A percentile compares a stretch with the other conserved stretches of the same genome.
phyloP scores from a whole-genome alignment of 2,797 vertebrate species.

The Pelobates cultripes region DNA sequence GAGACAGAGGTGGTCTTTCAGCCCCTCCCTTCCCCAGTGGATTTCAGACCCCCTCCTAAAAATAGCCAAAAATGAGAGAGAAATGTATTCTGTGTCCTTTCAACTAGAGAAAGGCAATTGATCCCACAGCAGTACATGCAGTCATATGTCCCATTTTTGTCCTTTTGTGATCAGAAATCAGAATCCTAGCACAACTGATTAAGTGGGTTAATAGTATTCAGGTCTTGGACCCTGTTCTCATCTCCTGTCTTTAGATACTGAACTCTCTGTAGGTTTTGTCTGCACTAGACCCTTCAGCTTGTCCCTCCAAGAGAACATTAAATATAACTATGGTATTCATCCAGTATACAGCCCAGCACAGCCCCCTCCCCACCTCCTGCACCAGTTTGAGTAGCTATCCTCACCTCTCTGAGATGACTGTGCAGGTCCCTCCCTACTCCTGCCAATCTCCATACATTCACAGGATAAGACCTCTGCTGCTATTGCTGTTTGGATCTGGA shows the following conservation, averaged over 20 bases:
- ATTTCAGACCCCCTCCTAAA: slow-evolving; percentile 15
- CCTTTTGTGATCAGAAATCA: neutral
- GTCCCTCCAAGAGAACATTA: neutral
- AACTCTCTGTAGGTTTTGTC: neutral
- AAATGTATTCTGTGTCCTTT: neutral
- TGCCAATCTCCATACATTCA: slow-evolving; percentile 16
- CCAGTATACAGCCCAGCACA: neutral
- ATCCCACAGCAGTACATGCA: neutral
- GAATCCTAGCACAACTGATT: neutral
- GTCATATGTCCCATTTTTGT: neutral
- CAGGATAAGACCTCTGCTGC: neutral
- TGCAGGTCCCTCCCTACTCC: neutral
- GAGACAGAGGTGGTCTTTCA: slow-evolving; percentile 13
- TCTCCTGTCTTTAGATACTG: neutral
- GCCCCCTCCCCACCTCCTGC: neutral
- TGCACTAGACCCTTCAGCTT: neutral
- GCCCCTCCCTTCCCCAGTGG: slow-evolving; percentile 50
- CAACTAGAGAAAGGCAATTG: neutral
- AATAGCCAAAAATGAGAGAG: neutral
- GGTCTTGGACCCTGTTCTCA: neutral
- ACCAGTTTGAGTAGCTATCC: slow-evolving; percentile 19
- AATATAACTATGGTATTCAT: neutral
- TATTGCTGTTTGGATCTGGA: neutral
- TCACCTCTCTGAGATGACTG: slow-evolving; percentile 24
- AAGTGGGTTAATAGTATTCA: neutral